phyloP scores from a whole-genome alignment of 1,140 invertebrate genomes.

The Laupala kohalensis region DNA sequence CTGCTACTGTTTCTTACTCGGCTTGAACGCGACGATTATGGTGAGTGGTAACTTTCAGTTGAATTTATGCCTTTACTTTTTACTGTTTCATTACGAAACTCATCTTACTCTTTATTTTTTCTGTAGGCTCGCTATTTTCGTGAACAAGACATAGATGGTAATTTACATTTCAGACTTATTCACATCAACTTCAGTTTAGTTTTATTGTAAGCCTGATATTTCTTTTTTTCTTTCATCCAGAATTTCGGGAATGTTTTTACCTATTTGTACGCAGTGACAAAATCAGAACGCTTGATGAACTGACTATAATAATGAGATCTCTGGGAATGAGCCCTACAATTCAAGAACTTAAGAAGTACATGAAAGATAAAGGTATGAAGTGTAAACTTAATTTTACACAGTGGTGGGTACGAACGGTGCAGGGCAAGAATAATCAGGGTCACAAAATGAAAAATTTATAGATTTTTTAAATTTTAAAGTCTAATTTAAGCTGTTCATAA shows the following conservation, averaged over 20 bases:
- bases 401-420: too few species aligned
- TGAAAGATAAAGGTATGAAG: slow-evolving; percentile 59
- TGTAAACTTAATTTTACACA: too few species aligned
- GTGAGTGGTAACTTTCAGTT: not conserved
- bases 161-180: too few species aligned
- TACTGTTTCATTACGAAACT: not conserved
- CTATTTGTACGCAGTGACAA: slow-evolving; percentile 77
- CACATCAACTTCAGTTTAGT: too few species aligned
- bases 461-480: slow-evolving; percentile 6
- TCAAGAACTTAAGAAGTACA: slow-evolving; percentile 71
- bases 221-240: slow-evolving; percentile 37
- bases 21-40: too few species aligned
- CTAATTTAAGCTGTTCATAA: not conserved
- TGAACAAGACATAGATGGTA: slow-evolving; percentile 74
- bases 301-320: slow-evolving; percentile 87
- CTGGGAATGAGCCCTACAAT: slow-evolving; percentile 86
- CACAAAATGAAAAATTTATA: slow-evolving; percentile 2
- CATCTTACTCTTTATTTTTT: slow-evolving; percentile 8
- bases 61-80: not conserved
- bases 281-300: slow-evolving; percentile 75
- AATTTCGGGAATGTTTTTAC: slow-evolving; percentile 90
- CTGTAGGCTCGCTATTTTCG: slow-evolving; percentile 66
- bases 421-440: not conserved
- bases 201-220: slow-evolving; percentile 5
- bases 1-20: too few species aligned